Conservation (phyloP, 2,797 vertebrate species). For the Hydrophis major region DNA sequence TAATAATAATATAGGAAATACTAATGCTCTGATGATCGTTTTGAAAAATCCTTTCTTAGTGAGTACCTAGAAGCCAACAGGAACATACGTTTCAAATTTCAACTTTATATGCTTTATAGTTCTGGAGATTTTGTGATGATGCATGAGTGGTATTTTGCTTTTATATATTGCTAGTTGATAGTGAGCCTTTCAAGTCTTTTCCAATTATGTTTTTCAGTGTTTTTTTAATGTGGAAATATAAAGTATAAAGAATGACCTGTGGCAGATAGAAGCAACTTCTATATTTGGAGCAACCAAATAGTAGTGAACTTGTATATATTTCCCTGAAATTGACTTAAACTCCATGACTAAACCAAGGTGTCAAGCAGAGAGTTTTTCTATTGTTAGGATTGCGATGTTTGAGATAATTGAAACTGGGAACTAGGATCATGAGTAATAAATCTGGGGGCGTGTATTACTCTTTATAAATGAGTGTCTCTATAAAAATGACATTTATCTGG, state of each 20-base stretch:
- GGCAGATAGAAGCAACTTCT: neutral
- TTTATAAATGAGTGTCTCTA: neutral
- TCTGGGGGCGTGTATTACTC: neutral
- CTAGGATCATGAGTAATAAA: neutral
- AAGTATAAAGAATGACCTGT: neutral
- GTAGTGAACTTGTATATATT: neutral
- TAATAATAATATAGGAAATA: too few species aligned
- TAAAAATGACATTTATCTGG: neutral
- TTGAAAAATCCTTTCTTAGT: too few species aligned
- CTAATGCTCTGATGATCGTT: too few species aligned
- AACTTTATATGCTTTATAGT: too few species aligned
- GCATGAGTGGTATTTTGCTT: too few species aligned
- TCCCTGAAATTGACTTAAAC: neutral
- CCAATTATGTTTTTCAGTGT: neutral
- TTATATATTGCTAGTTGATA: neutral
- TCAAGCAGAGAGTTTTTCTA: neutral
- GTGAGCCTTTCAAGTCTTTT: slow-evolving; percentile 5
- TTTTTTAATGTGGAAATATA: rapidly evolving
- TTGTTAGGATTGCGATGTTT: neutral
- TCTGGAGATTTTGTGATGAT: too few species aligned
- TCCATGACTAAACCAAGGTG: neutral
- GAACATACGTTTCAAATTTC: too few species aligned
- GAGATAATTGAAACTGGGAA: neutral
- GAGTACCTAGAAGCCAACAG: too few species aligned
- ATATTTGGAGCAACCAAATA: neutral